Percentiles rank a stretch among this genome's conserved stretches.
These are phyloP conservation scores for Enteromius trimaculatus DNA, from an alignment of 2,797 vertebrate genomes.

Conservation along the genomic window DNA sequence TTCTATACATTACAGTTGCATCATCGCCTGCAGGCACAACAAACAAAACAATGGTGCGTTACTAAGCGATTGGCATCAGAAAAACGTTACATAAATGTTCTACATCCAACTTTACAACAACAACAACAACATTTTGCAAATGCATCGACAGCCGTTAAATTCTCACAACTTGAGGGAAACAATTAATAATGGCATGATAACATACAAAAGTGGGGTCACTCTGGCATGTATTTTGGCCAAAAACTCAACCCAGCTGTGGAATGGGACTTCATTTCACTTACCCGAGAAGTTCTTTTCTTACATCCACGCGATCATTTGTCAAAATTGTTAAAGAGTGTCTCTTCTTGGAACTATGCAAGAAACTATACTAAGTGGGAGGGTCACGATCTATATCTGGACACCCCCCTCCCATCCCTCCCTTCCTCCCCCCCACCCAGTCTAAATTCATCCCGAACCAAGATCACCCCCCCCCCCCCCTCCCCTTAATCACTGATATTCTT, in stretches of 20 bases:
- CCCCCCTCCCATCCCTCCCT: slow-evolving; percentile 76
- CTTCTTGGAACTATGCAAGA: slow-evolving; percentile 84
- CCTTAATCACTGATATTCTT: slow-evolving; percentile 67
- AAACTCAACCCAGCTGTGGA: slow-evolving; percentile 37
- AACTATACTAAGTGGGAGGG: slow-evolving; percentile 89
- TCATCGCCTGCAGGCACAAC: slow-evolving; percentile 31
- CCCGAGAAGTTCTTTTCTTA: slow-evolving; percentile 59
- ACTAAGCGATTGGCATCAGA: neutral
- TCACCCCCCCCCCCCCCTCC: slow-evolving; percentile 52
- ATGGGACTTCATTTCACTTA: slow-evolving; percentile 69
- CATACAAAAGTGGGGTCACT: neutral
- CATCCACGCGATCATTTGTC: slow-evolving; percentile 62
- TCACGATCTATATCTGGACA: slow-evolving; percentile 88
- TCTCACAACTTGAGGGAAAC: neutral
- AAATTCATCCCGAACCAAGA: slow-evolving; percentile 64
- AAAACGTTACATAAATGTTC: neutral
- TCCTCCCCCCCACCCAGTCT: slow-evolving; percentile 54
- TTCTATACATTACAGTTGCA: slow-evolving; percentile 34
- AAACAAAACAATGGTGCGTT: slow-evolving; percentile 25
- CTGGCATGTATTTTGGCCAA: slow-evolving; percentile 15
- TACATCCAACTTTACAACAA: slow-evolving; percentile 5
- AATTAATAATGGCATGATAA: neutral
- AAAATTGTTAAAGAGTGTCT: slow-evolving; percentile 57
- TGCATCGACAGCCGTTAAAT: slow-evolving; percentile 12
- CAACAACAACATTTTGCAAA: slow-evolving; percentile 21